Conservation (phyloP, 1,140 invertebrate genomes). For the Formica selysi region DNA sequence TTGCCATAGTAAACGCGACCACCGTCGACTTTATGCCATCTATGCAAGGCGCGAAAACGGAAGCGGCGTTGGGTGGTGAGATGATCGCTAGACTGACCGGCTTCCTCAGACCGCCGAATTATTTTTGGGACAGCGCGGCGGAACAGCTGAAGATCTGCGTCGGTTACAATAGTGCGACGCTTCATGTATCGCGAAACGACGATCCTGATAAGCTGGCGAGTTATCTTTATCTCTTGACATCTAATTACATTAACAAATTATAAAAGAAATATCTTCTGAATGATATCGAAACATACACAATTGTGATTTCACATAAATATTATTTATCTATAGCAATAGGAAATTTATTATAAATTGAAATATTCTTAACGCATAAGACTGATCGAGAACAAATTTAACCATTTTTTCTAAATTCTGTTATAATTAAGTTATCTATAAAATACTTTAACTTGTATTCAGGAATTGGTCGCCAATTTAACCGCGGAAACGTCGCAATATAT, state of each 20-base stretch:
- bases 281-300: not conserved
- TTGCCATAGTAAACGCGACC: conserved; percentile 94
- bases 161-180: conserved; percentile 89
- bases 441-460: conserved; percentile 73
- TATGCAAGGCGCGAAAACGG: conserved; percentile 88
- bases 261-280: not conserved
- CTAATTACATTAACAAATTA: conserved; percentile 28
- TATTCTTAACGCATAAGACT: not conserved
- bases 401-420: not conserved
- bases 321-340: not conserved
- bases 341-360: not conserved
- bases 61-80: conserved; percentile 89
- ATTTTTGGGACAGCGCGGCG: conserved; percentile 89
- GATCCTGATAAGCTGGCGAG: conserved; percentile 80
- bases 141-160: conserved; percentile 92
- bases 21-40: conserved; percentile 91
- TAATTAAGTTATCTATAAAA: conserved; percentile 24
- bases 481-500: conserved; percentile 90
- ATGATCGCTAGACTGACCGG: conserved; percentile 92
- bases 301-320: not conserved
- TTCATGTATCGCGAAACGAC: conserved; percentile 86
- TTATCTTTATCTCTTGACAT: not conserved
- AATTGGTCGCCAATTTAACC: conserved; percentile 89
- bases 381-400: not conserved
- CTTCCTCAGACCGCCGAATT: conserved; percentile 91